Evolutionary conservation across 2,888 invertebrate species (phyloP).

Genomic region (Operophtera brumata): DNA sequence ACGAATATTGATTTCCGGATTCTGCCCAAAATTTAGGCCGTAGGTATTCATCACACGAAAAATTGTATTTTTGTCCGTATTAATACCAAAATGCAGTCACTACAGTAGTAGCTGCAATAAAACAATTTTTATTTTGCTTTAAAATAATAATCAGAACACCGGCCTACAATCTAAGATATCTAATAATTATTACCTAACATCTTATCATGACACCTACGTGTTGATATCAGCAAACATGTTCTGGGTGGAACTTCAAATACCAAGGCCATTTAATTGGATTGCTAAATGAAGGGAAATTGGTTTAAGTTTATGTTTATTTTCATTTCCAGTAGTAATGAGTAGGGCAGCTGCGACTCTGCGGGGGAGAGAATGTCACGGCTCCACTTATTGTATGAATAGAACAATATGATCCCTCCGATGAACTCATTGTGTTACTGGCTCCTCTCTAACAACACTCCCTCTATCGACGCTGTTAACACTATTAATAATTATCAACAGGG

Average conservation of each 20-base stretch:
- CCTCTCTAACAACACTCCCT: conserved; percentile 9
- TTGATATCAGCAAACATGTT: not conserved
- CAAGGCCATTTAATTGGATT: not conserved
- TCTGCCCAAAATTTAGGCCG: too few relatives aligned
- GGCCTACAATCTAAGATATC: too few relatives aligned
- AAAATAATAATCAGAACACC: too few relatives aligned
- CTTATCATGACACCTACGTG: too few relatives aligned
- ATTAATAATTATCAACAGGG: not conserved
- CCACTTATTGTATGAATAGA: conserved; percentile 46
- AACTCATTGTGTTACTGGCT: conserved; percentile 49
- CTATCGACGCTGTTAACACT: conserved; percentile 4
- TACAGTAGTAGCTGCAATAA: too few relatives aligned
- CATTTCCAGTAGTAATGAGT: conserved; percentile 44
- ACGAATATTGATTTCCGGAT: too few relatives aligned
- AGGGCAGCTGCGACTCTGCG: conserved; percentile 57
- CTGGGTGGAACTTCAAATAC: not conserved
- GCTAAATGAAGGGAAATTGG: conserved; percentile 25
- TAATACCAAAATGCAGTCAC: too few relatives aligned
- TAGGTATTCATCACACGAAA: too few relatives aligned
- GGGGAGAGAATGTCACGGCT: conserved; percentile 63
- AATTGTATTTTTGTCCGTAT: too few relatives aligned
- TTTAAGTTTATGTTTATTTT: conserved; percentile 48
- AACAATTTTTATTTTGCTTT: too few relatives aligned
- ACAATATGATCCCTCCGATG: conserved; percentile 52
- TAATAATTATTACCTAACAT: too few relatives aligned